Evolutionary conservation across 2,888 invertebrate species (phyloP), one percentile per base, ranked within the genome.

Genomic region (Prosapia bicincta): DNA sequence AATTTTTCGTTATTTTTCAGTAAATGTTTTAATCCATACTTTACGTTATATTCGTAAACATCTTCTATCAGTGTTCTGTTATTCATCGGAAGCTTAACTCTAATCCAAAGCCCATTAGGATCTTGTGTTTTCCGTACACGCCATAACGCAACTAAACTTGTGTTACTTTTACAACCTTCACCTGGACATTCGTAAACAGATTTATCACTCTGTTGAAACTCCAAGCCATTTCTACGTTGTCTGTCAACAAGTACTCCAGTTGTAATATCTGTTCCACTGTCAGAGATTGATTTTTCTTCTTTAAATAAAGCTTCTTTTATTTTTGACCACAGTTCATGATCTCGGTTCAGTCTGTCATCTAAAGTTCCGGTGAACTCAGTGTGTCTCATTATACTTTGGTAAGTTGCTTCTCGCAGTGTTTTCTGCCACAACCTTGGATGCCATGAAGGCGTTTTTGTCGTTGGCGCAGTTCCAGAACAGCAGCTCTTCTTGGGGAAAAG

Each of bases 321-420:
- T 70, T 79, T 78, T 10, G 76, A 70, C 80, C 79, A 80, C 3
- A 80, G 78, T 7, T 76, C 65, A 23, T 77, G 74, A 72, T 80
- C 80, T 7, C 77, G 75, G 76, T 79, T 79, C 38, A 79, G 78
- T 25, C 80, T 77, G 30, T 78, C 79, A 20, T 80, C 80, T 6
- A 80, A 75, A 28, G 78, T 79, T 9, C 79, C 79, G 1, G 78
- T 72, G 69, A 78, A 79, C n/a, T 72, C 79, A 9, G 79, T 79
- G 73, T 79, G 79, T 54, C 76, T 77, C 15, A 75, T 78, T 6
- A 80, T 32, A 67, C 78, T 80, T 43, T 77, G 77, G 74, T 79
- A 80, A 26, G 77, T 77, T 9, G 80, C 80, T 43, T 79, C 74
- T 26, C 77, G 79, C 24, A 80, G 74, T 25, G 78, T 66, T 10